Conservation (phyloP, 2,113 vertebrate genomes). For the Shinisaurus crocodilurus region DNA sequence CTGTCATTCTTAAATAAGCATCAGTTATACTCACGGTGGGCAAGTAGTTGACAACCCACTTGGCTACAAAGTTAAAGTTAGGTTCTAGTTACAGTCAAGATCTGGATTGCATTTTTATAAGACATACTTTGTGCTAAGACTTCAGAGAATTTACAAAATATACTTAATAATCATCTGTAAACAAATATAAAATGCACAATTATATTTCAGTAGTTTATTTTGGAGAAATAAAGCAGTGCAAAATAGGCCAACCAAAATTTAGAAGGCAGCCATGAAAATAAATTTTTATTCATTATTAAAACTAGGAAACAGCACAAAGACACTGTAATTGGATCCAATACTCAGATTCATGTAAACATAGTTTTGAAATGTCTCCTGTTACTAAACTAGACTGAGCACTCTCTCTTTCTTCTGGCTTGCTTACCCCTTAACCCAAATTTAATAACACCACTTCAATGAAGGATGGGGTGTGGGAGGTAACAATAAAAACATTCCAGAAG, state of each 20-base stretch:
- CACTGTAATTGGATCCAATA: constrained; percentile 69
- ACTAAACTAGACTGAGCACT: constrained; percentile 55
- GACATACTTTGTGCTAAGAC: constrained; percentile 61
- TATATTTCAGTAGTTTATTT: constrained; percentile 87
- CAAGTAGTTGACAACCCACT: constrained; percentile 40
- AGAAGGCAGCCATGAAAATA: constrained; percentile 73
- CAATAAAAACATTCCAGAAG: constrained; percentile 19
- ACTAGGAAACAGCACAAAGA: constrained; percentile 69
- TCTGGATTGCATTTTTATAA: constrained; percentile 62
- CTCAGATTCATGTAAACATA: constrained; percentile 71
- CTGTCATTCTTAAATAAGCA: constrained; percentile 60
- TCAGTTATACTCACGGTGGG: constrained; percentile 40
- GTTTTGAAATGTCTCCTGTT: constrained; percentile 58
- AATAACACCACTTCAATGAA: constrained; percentile 49
- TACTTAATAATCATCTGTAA: constrained; percentile 64
- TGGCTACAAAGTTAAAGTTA: constrained; percentile 45
- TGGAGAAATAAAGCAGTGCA: constrained; percentile 83
- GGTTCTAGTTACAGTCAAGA: constrained; percentile 53
- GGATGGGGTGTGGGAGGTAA: constrained; percentile 61
- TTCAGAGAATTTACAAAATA: constrained; percentile 65
- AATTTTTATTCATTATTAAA: constrained; percentile 64
- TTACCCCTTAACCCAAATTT: constrained; percentile 29
- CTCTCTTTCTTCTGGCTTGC: constrained; percentile 19
- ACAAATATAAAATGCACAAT: constrained; percentile 72
- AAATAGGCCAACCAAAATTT: constrained; percentile 75